Evolutionary conservation across 2,113 vertebrate genomes (phyloP).

Genomic region (Dermatemys mawii): DNA sequence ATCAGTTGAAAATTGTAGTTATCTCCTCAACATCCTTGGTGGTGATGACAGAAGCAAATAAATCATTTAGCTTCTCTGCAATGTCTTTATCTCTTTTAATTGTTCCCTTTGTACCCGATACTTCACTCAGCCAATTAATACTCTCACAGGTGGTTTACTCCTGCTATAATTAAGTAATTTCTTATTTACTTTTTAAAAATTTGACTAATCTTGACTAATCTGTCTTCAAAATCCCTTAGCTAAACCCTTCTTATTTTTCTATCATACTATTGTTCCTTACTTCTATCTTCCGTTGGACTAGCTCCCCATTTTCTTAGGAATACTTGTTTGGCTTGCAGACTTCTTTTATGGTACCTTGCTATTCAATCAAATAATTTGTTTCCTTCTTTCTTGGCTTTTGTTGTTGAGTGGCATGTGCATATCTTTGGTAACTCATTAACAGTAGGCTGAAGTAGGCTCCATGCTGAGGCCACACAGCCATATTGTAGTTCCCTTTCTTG

Average conservation of each 20-base stretch:
- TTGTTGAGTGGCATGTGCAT: not conserved
- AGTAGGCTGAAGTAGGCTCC: not conserved
- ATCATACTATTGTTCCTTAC: conserved; percentile 28
- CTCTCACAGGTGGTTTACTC: conserved; percentile 47
- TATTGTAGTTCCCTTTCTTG: conserved; percentile 8
- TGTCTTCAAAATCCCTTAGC: conserved; percentile 54
- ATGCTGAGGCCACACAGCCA: conserved; percentile 2
- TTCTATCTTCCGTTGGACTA: conserved; percentile 17
- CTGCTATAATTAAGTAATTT: conserved; percentile 64
- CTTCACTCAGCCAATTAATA: conserved; percentile 54
- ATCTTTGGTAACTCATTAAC: conserved; percentile 52
- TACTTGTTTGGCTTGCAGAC: not conserved
- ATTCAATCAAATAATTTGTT: not conserved
- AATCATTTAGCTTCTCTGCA: conserved; percentile 53
- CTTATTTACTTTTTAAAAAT: conserved; percentile 61
- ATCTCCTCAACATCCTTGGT: conserved; percentile 24
- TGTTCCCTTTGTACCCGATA: conserved; percentile 62
- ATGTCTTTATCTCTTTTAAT: conserved; percentile 66
- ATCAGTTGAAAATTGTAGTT: not conserved
- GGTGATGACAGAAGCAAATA: conserved; percentile 24
- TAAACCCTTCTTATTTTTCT: conserved; percentile 38
- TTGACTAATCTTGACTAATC: conserved; percentile 72
- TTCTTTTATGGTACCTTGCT: conserved; percentile 41
- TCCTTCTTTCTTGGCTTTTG: conserved; percentile 12
- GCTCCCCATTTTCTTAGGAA: conserved; percentile 32